Base-by-base conservation (phyloP, 2,797 vertebrate species). In the Sarcoramphus papa region DNA sequence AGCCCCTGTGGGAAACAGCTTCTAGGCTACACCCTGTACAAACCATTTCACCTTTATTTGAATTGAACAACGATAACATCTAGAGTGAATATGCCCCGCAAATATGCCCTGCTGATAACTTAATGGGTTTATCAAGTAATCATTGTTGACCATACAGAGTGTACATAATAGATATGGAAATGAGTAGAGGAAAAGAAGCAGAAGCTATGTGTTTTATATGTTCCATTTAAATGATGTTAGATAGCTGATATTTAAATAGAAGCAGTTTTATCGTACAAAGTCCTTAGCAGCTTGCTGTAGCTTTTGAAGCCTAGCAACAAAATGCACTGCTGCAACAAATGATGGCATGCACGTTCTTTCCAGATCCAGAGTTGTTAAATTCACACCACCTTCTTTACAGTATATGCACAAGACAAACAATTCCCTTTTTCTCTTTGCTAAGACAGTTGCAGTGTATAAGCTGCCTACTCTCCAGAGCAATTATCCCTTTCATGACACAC, bases 281-380 rank as follows among this genome's bases (percentile, higher is more conserved):
- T 79, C 79, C 45, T 93, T 93, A 85, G 57, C 77, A 94, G 79
- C 70, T 91, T 90, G 50, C 84, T 94, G 47, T 72, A 82, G 48
- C 28, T 91, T 88, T 94, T 70, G 60, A 93, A 79, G 43, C 85
- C 82, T 91, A 89, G 25, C 37, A 87, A 59, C 45, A 96, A 93
- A 97, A 97, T 57, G 31, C 45, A 81, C 68, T 94, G 50, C 83
- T 96, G 59, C 28, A 94, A 84, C 59, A 93, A 64, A 95, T 68
- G 59, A 83, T 87, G 57, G 22, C 47, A 45, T 27, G 5, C 14
- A 45, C 53, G 41, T 57, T 57, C 57, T 81, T 73, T 85, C 62
- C 88, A 94, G 68, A 82, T 80, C 19, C 9, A 59, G 18, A 75
- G 11, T 37, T 95, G 73, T 92, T 94, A 92, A 68, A 88, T 93